Evolutionary conservation across 64 coral and sea anemone species (phyloP).

Genomic region (Cladopsammia gracilis): DNA sequence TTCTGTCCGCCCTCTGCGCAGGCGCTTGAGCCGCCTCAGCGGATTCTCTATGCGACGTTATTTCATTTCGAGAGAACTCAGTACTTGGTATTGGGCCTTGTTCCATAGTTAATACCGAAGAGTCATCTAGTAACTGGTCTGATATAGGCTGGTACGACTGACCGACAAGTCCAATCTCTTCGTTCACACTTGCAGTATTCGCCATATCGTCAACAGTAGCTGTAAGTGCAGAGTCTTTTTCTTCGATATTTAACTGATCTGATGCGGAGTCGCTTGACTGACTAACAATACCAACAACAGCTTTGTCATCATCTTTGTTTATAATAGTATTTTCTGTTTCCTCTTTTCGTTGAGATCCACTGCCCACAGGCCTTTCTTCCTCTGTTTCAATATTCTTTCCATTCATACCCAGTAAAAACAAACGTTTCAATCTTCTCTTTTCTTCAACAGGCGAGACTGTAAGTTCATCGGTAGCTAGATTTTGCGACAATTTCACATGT

Average conservation of each 20-base stretch:
- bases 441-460: background rate
- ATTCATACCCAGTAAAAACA: background rate
- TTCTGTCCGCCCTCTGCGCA: slow-evolving; percentile 17
- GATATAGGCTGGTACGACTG: background rate
- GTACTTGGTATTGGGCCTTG: background rate
- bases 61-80: background rate
- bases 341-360: no score
- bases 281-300: background rate
- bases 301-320: background rate
- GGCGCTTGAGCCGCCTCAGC: background rate
- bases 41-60: no score
- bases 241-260: background rate
- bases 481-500: no score
- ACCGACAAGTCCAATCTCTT: background rate
- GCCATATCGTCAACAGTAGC: background rate
- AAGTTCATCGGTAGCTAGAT: no score
- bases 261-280: background rate
- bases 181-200: background rate
- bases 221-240: background rate
- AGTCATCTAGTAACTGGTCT: background rate
- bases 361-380: background rate
- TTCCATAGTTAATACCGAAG: background rate
- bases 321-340: background rate
- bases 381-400: background rate
- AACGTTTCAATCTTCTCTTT: background rate